Percentiles rank a stretch among this genome's conserved stretches.
These are phyloP conservation scores for Rhinogobio ventralis DNA, from an alignment of 2,797 vertebrate genomes.

Conservation along the genomic window DNA sequence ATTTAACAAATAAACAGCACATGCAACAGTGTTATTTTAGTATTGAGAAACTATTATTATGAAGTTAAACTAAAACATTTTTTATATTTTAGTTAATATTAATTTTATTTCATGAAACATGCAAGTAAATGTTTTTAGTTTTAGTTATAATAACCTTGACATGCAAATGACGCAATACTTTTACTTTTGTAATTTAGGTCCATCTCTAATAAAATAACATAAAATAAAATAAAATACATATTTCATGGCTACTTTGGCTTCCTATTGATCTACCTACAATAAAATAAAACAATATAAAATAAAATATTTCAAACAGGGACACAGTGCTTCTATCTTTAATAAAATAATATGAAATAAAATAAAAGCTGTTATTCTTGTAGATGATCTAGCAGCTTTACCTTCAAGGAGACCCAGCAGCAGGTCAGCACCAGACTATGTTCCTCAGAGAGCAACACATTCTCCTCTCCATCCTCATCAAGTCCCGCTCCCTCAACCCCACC, in stretches of 20 bases:
- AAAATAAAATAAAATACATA: background rate
- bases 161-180: background rate
- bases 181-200: too few relatives aligned
- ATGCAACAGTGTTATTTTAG: too few relatives aligned
- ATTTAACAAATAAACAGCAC: too few relatives aligned
- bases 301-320: background rate
- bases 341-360: background rate
- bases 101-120: too few relatives aligned
- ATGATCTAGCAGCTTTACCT: constrained; percentile 73
- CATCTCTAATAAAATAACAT: background rate
- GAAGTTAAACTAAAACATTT: too few relatives aligned
- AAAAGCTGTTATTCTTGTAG: background rate
- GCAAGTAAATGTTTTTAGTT: too few relatives aligned
- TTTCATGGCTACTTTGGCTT: background rate
- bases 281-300: background rate
- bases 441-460: constrained; percentile 84
- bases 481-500: constrained; percentile 70
- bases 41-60: too few relatives aligned
- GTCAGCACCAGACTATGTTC: constrained; percentile 90
- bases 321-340: background rate
- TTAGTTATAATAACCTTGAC: too few relatives aligned
- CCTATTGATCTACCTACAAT: background rate
- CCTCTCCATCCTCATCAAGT: constrained; percentile 71
- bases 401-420: constrained; percentile 93
- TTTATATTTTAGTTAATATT: too few relatives aligned